Percentiles rank a stretch among this genome's conserved stretches.
phyloP scores from a whole-genome alignment of 2,888 invertebrate species.

The Leptinotarsa juncta region DNA sequence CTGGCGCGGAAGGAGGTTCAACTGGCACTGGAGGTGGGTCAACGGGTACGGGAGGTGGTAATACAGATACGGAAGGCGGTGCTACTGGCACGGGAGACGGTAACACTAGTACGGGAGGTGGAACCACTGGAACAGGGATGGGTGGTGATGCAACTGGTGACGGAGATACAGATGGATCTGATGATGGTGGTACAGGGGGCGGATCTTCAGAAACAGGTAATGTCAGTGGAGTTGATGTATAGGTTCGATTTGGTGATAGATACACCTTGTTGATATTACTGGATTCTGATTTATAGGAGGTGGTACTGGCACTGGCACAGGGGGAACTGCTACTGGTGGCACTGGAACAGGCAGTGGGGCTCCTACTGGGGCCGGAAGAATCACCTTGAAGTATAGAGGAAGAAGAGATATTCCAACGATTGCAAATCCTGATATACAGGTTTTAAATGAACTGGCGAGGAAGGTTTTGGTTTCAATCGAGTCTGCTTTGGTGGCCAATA shows the following conservation, averaged over 20 bases:
- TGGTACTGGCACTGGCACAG: constrained; percentile 33
- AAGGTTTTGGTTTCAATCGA: constrained; percentile 71
- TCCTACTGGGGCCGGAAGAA: constrained; percentile 34
- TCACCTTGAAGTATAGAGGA: constrained; percentile 56
- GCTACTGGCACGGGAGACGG: constrained; percentile 47
- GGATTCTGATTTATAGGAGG: background rate
- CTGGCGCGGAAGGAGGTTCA: constrained; percentile 58
- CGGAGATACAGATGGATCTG: constrained; percentile 34
- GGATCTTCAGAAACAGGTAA: constrained; percentile 34
- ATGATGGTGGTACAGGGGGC: constrained; percentile 41
- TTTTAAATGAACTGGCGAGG: constrained; percentile 70
- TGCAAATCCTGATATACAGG: constrained; percentile 61
- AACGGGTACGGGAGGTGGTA: constrained; percentile 41
- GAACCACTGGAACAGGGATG: constrained; percentile 37
- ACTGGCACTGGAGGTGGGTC: constrained; percentile 41
- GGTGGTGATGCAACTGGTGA: constrained; percentile 35
- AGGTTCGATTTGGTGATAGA: background rate
- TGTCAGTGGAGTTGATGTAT: constrained; percentile 33
- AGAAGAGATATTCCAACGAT: constrained; percentile 49
- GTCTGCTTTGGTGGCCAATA: constrained; percentile 68
- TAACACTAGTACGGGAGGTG: constrained; percentile 37
- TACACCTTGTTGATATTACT: background rate
- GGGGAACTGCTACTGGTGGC: constrained; percentile 32
- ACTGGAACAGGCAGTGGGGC: constrained; percentile 35
- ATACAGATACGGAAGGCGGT: constrained; percentile 40